Conservation (phyloP, 2,888 invertebrate species). For the Deladenus siricidicola region DNA sequence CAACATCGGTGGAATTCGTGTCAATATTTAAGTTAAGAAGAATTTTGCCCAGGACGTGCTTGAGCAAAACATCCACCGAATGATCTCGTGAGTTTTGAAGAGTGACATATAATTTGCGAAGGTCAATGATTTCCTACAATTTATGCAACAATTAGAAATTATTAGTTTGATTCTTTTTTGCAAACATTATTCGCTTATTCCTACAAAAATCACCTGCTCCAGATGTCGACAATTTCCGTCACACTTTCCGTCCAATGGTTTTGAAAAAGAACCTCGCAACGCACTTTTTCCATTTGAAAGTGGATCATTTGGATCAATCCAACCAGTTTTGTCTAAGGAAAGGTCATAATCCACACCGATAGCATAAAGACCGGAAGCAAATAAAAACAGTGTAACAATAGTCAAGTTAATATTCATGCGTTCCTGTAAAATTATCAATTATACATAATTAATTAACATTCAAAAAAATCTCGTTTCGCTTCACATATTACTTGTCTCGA, state of each 20-base stretch:
- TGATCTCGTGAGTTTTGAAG: slow-evolving; percentile 2
- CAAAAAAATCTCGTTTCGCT: no score
- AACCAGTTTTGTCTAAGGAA: slow-evolving; percentile 5
- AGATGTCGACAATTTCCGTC: not conserved
- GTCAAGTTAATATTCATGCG: no score
- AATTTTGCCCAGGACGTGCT: slow-evolving; percentile 24
- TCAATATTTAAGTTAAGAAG: slow-evolving; percentile 16
- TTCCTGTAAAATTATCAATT: no score
- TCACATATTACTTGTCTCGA: no score
- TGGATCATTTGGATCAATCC: slow-evolving; percentile 15
- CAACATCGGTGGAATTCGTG: not conserved
- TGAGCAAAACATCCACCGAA: slow-evolving; percentile 29
- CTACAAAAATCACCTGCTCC: not conserved
- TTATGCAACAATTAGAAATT: no score
- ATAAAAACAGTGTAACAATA: not conserved
- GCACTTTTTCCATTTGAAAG: no score
- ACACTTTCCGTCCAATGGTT: not conserved
- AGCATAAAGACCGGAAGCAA: not conserved
- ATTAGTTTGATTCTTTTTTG: no score
- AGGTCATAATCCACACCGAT: not conserved
- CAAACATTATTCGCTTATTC: no score
- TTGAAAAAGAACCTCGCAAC: no score
- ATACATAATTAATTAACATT: no score
- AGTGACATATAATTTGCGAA: not conserved
- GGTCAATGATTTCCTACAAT: slow-evolving; percentile 10